A percentile compares a stretch with the other conserved stretches of the same genome.
Evolutionary conservation across 2,888 invertebrate genomes (phyloP).

Genomic region (Plebejus melissa): DNA sequence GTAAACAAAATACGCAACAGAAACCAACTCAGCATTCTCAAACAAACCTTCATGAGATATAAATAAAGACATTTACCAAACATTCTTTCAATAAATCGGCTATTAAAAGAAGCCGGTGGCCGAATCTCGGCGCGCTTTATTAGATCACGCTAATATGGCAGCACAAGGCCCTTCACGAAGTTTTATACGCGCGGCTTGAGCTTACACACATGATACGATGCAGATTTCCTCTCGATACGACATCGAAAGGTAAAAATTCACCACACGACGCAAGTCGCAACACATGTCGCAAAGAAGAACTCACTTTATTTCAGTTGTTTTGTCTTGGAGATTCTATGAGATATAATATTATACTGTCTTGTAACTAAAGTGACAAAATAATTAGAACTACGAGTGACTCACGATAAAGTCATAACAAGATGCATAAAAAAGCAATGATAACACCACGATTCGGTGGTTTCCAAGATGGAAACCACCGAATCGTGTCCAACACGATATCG

Average conservation of each 20-base stretch:
- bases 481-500: not conserved
- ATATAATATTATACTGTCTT: no score
- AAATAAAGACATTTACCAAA: constrained; percentile 13
- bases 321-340: no score
- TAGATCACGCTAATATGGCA: constrained; percentile 21
- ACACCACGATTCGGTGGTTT: no score
- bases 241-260: not conserved
- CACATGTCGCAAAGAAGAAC: not conserved
- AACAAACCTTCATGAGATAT: not conserved
- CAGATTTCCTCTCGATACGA: not conserved
- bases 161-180: constrained; percentile 6
- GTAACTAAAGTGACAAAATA: no score
- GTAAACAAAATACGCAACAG: not conserved
- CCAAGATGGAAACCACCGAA: not conserved
- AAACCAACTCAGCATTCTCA: not conserved
- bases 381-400: no score
- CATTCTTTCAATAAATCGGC: constrained; percentile 6
- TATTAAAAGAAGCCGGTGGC: constrained; percentile 23
- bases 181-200: not conserved
- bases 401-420: no score
- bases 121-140: constrained; percentile 12
- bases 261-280: not conserved
- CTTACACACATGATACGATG: not conserved
- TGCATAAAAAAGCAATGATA: no score
- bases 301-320: not conserved